These are phyloP conservation scores for Polydrusus tereticollis DNA, from an alignment of 2,888 invertebrate species.

Conservation along the genomic window DNA sequence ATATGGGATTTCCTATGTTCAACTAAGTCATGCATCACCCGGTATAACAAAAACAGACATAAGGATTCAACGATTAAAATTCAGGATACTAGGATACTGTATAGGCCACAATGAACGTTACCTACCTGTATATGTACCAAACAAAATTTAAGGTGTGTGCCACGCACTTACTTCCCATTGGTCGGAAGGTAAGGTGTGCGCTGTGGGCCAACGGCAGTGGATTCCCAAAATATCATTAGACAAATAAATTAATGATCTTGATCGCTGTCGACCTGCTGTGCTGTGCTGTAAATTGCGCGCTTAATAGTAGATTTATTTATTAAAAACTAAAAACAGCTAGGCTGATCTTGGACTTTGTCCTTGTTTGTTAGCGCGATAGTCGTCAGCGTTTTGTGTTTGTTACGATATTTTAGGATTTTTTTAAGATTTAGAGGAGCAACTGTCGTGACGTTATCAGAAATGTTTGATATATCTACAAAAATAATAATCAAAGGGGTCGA, in stretches of 20 bases:
- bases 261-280: background rate
- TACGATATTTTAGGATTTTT: background rate
- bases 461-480: background rate
- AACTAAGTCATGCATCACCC: too few species aligned
- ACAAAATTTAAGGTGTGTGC: background rate
- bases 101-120: too few species aligned
- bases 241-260: background rate
- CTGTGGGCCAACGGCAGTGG: background rate
- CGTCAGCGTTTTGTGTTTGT: background rate
- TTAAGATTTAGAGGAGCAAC: background rate
- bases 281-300: background rate
- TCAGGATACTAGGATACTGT: too few species aligned
- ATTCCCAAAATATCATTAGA: slow-evolving; percentile 2
- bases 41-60: too few species aligned
- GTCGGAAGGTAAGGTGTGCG: slow-evolving; percentile 14
- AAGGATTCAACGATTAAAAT: too few species aligned
- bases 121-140: background rate
- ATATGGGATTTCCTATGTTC: too few species aligned
- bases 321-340: slow-evolving; percentile 17
- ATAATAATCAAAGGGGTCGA: background rate
- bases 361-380: slow-evolving; percentile 33
- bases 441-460: background rate
- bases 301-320: background rate
- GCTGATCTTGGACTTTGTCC: slow-evolving; percentile 37
- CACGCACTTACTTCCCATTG: background rate